Base-by-base conservation (phyloP, 2,888 invertebrate genomes). In the Lymantria dispar region DNA sequence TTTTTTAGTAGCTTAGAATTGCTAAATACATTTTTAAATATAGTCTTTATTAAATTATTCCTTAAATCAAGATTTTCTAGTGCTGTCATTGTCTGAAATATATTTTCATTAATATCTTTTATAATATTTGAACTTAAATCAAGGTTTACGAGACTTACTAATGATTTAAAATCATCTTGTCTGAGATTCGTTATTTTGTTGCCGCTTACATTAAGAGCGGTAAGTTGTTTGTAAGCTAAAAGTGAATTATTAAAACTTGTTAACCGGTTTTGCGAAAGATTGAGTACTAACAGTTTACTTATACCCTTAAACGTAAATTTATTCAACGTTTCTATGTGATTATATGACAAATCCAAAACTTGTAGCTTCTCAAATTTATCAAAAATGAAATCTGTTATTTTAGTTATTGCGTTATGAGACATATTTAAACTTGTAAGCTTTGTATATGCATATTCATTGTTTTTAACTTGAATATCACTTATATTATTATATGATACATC, bases 401-500 rank as follows among this genome's bases (percentile, higher is more conserved):
- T 33, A 33, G 33, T 33, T 10, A 33, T 10, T 8, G 8, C 33
- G 8, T 33, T 33, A 10, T 33, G 33, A 33, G 33, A 33, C 33
- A 33, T 5, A 1, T 33, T 33, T 10, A 33, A 7, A 8, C 8
- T 33, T 33, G 8, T 33, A 1, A 33, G 33, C 8, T 33, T 33
- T 10, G 8, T 7, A 33, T 33, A 33, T 33, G 33, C 64, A 84
- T 42, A 42, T 29, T 7, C 11, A n/a, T 29, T 3, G 15, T 5
- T 36, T 12, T 62, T 42, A 0, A 68, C 50, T 45, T 53, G 46
- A 11, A 85, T 72, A 31, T 60, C 50, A 36, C 43, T 64, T 10
- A 87, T 83, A 5, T 37, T 60, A 50, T 87, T 87, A 48, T 78
- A 57, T 0, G 87, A 87, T 8, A 79, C 67, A 64, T 87, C 76